Base-by-base conservation (phyloP, 2,113 vertebrate genomes). In the Silurus meridionalis region DNA sequence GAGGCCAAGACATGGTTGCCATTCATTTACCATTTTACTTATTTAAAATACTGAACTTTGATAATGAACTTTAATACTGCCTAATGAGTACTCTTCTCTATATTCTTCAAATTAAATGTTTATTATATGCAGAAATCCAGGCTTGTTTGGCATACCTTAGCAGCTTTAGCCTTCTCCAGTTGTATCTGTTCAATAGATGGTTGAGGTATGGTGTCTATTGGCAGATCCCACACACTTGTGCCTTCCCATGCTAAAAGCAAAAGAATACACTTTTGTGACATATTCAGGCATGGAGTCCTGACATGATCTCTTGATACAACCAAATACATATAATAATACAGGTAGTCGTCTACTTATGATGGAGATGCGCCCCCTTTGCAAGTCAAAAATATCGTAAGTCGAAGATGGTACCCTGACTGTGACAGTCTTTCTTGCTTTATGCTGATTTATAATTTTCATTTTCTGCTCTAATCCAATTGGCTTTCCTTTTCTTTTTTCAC, bases 221-320 rank as follows among this genome's bases (percentile, higher is more conserved):
- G 98, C 91, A 99, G 95, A 94, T 99, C 98, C 98, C 98, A 99
- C 48, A 99, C 98, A 80, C 98, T 99, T 93, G 95, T 95, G 89
- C 97, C 96, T 93, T 99, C 98, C 98, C 98, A 99, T 97, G 89
- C 82, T 72, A 83, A 88, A 90, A 78, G 86, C 10, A 89, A 5
- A 84, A 0, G 77, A 15, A 86, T 4, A 66, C 58, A 53, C 7
- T 23, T 88, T 85, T 83, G 8, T 88, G 3, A 28, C 74, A 55
- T 23, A 79, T 19, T 6, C 37, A 37, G 37, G 37, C 37, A 37
- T 37, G 37, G 37, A 37, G 37, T 37, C 37, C 37, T 37, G 37
- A 37, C 37, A 37, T 37, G 37, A 37, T 37, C 37, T 37, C 37
- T 37, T 37, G 37, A 37, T 37, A 37, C 37, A 37, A 1, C 37